Conservation (phyloP, 2,888 invertebrate genomes). For the Sesamia inferens region DNA sequence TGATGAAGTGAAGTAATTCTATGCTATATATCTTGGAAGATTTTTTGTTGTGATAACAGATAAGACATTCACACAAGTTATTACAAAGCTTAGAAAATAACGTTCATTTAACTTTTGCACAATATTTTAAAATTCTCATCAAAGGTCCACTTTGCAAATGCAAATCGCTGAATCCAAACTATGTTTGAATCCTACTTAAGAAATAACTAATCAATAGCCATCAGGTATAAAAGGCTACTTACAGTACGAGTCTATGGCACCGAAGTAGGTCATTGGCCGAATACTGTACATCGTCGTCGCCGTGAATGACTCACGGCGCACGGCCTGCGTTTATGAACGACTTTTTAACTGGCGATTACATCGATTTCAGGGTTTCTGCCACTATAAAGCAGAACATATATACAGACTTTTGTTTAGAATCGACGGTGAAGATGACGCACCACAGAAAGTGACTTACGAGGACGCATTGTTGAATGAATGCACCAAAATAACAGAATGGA, state of each 20-base stretch:
- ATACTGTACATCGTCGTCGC: conserved; percentile 75
- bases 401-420: conserved; percentile 57
- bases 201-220: conserved; percentile 35
- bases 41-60: background rate
- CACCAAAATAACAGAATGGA: conserved; percentile 80
- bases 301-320: conserved; percentile 82
- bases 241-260: conserved; percentile 70
- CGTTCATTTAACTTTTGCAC: background rate
- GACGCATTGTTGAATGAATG: conserved; percentile 82
- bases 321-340: conserved; percentile 75
- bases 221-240: conserved; percentile 49
- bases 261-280: conserved; percentile 88
- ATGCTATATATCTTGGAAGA: background rate
- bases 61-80: background rate
- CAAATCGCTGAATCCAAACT: conserved; percentile 7
- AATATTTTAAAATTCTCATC: conserved; percentile 5
- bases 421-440: conserved; percentile 72
- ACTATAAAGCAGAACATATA: conserved; percentile 49
- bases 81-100: background rate
- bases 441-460: conserved; percentile 72
- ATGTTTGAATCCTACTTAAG: conserved; percentile 22
- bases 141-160: background rate
- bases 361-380: conserved; percentile 67
- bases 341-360: conserved; percentile 75
- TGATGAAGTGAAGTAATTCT: background rate